Base-by-base conservation (phyloP, 2,888 invertebrate genomes). In the Hirtodrosophila trivittata region DNA sequence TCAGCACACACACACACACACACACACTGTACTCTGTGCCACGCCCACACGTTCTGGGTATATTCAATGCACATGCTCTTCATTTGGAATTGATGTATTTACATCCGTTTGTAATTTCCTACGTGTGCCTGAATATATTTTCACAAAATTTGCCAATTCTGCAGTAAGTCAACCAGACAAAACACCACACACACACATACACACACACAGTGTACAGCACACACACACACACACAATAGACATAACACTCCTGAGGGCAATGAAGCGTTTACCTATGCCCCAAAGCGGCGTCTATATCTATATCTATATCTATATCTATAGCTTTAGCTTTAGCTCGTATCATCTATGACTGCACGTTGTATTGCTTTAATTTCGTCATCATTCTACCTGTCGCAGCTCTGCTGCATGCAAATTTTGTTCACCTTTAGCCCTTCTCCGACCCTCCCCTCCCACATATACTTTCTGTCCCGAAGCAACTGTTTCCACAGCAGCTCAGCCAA, bases 71-170 rank as follows among this genome's bases (percentile, higher is more conserved):
- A 57, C 71, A 74, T 35, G 57, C 75, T 66, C 75, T 63, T 65
- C 82, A 77, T 69, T 72, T 75, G 46, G 65, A 64, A 74, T 83
- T 80, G 77, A 82, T 86, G 86, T 75, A 75, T 82, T 83, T 80
- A 80, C 84, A 80, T 82, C 82, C 86, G 86, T 68, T 86, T 80
- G 86, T 72, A 77, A 82, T 82, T 86, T 82, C 75, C 84, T 70
- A 82, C 80, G 82, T 80, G 80, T 57, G 78, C 72, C 66, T 62
- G 75, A 75, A 81, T 69, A 82, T 74, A 72, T 85, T 77, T 68
- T 55, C 21, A 46, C 60, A 56, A 75, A 68, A 69, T 60, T 59
- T 63, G 43, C 54, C 75, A 64, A 70, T 57, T 46, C 62, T 76
- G 71, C 57, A 71, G 59, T 62, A 64, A 84, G 59, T 66, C 66